Base-by-base conservation (phyloP, 2,888 invertebrate species). In the Eristalis pertinax region DNA sequence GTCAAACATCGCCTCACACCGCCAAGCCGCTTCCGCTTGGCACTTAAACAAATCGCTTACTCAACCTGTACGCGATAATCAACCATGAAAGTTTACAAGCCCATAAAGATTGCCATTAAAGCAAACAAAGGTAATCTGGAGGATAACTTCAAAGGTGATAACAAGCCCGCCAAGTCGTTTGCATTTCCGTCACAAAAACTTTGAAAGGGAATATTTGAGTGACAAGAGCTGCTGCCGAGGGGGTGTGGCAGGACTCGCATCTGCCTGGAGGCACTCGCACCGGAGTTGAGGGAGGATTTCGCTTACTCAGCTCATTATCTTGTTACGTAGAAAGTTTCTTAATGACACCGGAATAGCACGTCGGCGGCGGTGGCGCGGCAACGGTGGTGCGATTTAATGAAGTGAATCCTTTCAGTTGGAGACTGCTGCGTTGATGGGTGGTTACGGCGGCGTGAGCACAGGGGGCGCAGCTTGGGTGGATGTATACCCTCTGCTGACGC, bases 101-200 rank as follows among this genome's bases (percentile, higher is more conserved):
- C 62, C 84, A 76, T 87, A 87, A 87, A 87, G 84, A 79, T 76
- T 63, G 11, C 80, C 84, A 87, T 87, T 87, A 87, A 87, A 87
- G 79, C 76, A 87, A 87, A 87, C 84, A 87, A 87, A 72, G 76
- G 43, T 84, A 87, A 84, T 84, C 76, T 50, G 8, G 35, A 64
- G 77, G 72, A 84, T 76, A 84, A 84, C 87, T 84, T 87, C 84
- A 87, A 87, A 87, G 84, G 87, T 87, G 87, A 87, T 87, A 84
- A 84, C 76, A 85, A 60, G 24, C 70, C 32, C 38, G 32, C 62
- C 70, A 43, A 43, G 60, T 41, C 62, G 81, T 32, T 68, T 68
- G 56, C 60, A 58, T 43, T 43, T 72, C 72, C 60, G 60, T 50
- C 38, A 13, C 11, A 15, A 19, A 1, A 67, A 43, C 75, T 26